Evolutionary conservation across 2,797 vertebrate species (phyloP), one percentile per base, ranked within the genome.

Genomic region (Hozukius guyotensis): DNA sequence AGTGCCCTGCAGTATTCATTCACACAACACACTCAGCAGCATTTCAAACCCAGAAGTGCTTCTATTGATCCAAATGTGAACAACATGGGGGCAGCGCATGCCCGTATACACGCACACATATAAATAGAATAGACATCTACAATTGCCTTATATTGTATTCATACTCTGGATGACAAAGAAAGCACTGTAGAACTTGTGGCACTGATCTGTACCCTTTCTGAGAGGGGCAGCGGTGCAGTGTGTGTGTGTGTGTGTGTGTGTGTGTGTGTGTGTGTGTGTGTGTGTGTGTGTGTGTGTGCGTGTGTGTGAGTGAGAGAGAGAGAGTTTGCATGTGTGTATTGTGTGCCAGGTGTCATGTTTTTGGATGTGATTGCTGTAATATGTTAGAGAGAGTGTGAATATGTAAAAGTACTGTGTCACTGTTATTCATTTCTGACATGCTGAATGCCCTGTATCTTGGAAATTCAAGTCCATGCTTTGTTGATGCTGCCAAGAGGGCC

Each of bases 131-230:
- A 69, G 2, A 84, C 73, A 81, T 81, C 25, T 85, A 87, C 77
- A 91, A 89, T 82, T 94, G 95, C 94, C 95, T 95, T 96, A 95
- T 89, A 91, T 76, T 82, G 87, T 87, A 90, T 78, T 87, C 78
- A 74, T 86, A 91, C 91, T 92, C 94, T 95, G 94, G 95, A 95
- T 92, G 94, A 96, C 94, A 95, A 93, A 85, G 75, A 75, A 87
- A 95, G 92, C 95, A 95, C 95, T 95, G 94, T 95, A 96, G 95
- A 95, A 78, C 84, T 70, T 88, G 84, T 84, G 84, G 87, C 84
- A 88, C 84, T 53, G 59, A 65, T 73, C 87, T 89, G 87, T 79
- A 53, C 87, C 85, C 89, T 63, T 82, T 72, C 31, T 81, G 46
- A 86, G 84, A 83, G 88, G 55, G 38, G 75, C 87, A 84, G 86